phyloP scores from a whole-genome alignment of 2,113 vertebrate species.

The Scatophagus argus region DNA sequence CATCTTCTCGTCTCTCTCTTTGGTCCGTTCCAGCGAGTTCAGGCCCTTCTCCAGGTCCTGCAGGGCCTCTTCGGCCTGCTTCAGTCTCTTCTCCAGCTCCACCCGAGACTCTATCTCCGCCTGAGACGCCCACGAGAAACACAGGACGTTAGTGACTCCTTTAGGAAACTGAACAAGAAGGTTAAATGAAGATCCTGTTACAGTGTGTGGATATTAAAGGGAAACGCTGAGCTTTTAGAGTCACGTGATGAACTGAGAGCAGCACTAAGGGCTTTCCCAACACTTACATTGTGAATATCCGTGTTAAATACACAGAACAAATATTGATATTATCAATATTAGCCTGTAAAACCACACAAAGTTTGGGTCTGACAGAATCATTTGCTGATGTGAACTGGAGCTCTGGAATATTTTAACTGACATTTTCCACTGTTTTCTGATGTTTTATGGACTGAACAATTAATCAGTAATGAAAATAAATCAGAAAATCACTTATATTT shows the following conservation, averaged over 20 bases:
- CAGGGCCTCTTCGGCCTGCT: conserved; percentile 92
- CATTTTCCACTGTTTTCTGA: no score
- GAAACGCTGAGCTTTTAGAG: not conserved
- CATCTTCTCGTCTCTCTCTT: conserved; percentile 93
- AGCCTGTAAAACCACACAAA: not conserved
- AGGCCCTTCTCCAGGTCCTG: conserved; percentile 93
- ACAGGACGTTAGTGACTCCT: not conserved
- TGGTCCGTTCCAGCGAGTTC: conserved; percentile 87
- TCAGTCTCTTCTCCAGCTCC: conserved; percentile 91
- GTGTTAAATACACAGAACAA: not conserved
- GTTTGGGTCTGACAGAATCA: not conserved
- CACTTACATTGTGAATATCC: no score
- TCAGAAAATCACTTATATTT: no score
- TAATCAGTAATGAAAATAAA: no score
- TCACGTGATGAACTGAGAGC: not conserved
- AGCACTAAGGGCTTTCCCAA: no score
- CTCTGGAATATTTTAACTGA: not conserved
- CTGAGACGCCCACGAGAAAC: conserved; percentile 68
- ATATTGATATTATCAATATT: not conserved
- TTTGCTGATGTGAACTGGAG: not conserved
- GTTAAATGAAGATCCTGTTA: not conserved
- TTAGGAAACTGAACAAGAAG: not conserved
- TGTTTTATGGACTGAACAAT: no score
- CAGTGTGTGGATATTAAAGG: not conserved
- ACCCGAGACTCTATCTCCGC: conserved; percentile 92